Base-by-base conservation (phyloP, 2,888 invertebrate genomes). In the Drosophila austrosaltans region DNA sequence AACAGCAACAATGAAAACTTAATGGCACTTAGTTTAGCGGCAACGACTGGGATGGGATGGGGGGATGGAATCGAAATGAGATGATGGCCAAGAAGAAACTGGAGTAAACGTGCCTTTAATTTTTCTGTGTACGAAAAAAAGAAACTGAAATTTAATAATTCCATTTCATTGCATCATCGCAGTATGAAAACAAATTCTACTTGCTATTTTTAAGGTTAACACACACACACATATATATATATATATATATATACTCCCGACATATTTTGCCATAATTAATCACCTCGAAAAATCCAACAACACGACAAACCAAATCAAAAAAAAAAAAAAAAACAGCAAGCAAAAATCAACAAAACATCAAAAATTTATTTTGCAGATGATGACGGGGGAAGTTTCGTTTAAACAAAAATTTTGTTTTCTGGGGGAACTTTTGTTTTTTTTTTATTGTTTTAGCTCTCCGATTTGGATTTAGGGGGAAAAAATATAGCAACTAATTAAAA, bases 31-130 rank as follows among this genome's bases (percentile, higher is more conserved):
- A 77, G 82, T 81, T 76, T 80, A 78, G 53, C 65, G 53, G 53
- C 63, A 75, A 66, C 66, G 63, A 65, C 58, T 61, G 36, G 76
- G 66, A 7, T 56, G 66, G 58, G 66, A 61, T 7, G 10, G 48
- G 22, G 10, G 8, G 22, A 10, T 22, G 3, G 22, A 48, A 73
- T 66, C 69, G 75, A 83, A 87, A 87, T 85, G 82, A 81, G 88
- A 83, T 77, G 63, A 40, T 54, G 66, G 42, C 58, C 22, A 58
- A 72, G 82, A 79, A 63, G 80, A 87, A 86, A 87, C 87, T 86
- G 75, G 89, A 86, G 86, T 87, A 89, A 87, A 84, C 86, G 84
- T 86, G 86, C 71, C 76, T 86, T 69, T 80, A 80, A 81, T 81
- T 81, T 48, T 48, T 71, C 32, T 63, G 42, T 63, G 48, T 66